phyloP scores from a whole-genome alignment of 2,113 vertebrate genomes.

The Paradoxurus hermaphroditus region DNA sequence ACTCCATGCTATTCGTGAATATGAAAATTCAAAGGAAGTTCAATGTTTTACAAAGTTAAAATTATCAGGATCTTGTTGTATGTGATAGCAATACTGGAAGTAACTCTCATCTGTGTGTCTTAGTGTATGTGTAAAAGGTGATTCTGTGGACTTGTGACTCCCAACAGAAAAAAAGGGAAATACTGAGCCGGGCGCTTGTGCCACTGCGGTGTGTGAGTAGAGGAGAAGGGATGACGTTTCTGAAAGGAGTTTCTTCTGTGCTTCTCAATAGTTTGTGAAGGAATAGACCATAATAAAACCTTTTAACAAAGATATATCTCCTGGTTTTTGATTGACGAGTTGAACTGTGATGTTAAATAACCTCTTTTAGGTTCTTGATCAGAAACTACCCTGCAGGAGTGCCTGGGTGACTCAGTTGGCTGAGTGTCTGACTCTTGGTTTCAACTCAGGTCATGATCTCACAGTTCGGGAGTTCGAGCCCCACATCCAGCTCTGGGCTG shows the following conservation, averaged over 20 bases:
- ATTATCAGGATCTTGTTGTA: not conserved
- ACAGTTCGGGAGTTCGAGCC: too few relatives aligned
- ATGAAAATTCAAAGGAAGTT: conserved; percentile 4
- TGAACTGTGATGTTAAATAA: not conserved
- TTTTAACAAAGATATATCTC: not conserved
- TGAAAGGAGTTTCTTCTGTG: not conserved
- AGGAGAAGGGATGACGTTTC: not conserved
- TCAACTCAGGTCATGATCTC: too few relatives aligned
- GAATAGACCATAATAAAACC: not conserved
- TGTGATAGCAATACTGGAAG: not conserved
- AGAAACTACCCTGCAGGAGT: not conserved
- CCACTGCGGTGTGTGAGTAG: not conserved
- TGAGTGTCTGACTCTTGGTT: too few relatives aligned
- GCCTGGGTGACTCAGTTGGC: too few relatives aligned
- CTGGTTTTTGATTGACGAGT: not conserved
- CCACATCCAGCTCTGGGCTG: too few relatives aligned
- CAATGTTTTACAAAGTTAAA: not conserved
- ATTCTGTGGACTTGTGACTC: not conserved
- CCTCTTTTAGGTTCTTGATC: not conserved
- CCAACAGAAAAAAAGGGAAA: not conserved
- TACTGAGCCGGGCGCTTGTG: not conserved
- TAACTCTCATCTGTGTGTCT: not conserved
- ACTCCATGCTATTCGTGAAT: not conserved
- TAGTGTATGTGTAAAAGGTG: not conserved
- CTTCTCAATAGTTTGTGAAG: not conserved